Evolutionary conservation across 1,140 invertebrate genomes (phyloP), one percentile per base, ranked within the genome.

Genomic region (Seison nebaliae): DNA sequence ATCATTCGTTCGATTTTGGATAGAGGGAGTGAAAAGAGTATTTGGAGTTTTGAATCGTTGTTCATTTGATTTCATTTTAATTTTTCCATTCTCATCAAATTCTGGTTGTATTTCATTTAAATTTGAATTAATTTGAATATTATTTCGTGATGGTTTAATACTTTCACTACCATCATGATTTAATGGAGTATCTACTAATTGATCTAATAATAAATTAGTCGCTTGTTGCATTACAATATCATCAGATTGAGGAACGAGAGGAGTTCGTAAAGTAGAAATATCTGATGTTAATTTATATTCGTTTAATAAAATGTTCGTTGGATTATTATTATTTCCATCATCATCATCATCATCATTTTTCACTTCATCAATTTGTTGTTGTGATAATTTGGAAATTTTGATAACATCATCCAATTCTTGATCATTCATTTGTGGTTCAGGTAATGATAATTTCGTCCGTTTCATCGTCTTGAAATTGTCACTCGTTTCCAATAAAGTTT

Each of bases 131-230:
- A 26, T 26, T 26, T 26, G 8, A 26, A 8, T 26, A 26, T 8
- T n/a, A 26, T 26, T n/a, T n/a, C 7, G 8, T 26, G 24, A 26
- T 8, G 8, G 8, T 8, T 8, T 26, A 26, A n/a, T 26, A 26
- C 7, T n/a, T 26, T 0, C 80, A 76, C 86, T 88, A 28, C 88
- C 63, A n/a, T n/a, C n/a, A n/a, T n/a, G n/a, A 58, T 93, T 93
- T 1, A 96, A 57, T 8, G 88, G 88, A 0, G 88, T 96, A 48
- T 96, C 86, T 1, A 86, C 81, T 53, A 94, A 81, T 0, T 77
- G 80, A 5, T 96, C 55, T 4, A 86, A 86, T 75, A 96, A 88
- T 38, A 96, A 75, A 56, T 94, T 93, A 55, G 94, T 83, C 0
- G 86, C 84, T 62, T 94, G 86, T 68, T 86, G 70, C 14, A 70